phyloP scores from a whole-genome alignment of 1,140 invertebrate genomes.

The Rhopalosiphum padi region DNA sequence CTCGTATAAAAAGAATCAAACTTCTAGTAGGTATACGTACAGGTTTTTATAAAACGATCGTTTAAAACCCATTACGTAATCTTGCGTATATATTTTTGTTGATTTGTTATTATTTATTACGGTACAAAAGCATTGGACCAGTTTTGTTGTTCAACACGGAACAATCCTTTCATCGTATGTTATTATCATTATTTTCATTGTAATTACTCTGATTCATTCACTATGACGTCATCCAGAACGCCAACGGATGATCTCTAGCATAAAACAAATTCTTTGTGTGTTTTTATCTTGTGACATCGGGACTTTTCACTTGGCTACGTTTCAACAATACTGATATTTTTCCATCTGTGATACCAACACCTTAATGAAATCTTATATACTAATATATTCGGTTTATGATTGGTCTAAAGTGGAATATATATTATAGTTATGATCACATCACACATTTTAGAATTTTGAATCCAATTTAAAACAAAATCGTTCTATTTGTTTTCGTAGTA shows the following conservation, averaged over 20 bases:
- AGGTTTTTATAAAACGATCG: background rate
- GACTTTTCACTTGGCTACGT: background rate
- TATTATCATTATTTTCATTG: background rate
- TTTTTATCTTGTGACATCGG: background rate
- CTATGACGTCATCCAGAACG: background rate
- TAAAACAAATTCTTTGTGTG: background rate
- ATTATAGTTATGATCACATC: background rate
- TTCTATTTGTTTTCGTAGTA: background rate
- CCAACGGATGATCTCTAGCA: background rate
- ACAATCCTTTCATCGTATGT: background rate
- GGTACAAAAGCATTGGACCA: background rate
- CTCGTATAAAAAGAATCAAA: background rate
- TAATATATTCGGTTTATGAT: background rate
- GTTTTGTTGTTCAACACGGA: background rate
- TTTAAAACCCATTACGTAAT: background rate
- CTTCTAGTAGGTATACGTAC: background rate
- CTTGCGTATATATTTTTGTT: background rate
- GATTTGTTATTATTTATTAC: background rate
- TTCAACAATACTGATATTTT: background rate
- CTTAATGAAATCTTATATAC: background rate
- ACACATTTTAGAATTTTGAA: background rate
- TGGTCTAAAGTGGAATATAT: background rate
- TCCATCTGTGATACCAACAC: background rate
- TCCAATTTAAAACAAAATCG: background rate
- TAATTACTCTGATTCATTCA: slow-evolving; percentile 21